Evolutionary conservation across 2,888 invertebrate genomes (phyloP).

Genomic region (Sarcophaga caerulescens): DNA sequence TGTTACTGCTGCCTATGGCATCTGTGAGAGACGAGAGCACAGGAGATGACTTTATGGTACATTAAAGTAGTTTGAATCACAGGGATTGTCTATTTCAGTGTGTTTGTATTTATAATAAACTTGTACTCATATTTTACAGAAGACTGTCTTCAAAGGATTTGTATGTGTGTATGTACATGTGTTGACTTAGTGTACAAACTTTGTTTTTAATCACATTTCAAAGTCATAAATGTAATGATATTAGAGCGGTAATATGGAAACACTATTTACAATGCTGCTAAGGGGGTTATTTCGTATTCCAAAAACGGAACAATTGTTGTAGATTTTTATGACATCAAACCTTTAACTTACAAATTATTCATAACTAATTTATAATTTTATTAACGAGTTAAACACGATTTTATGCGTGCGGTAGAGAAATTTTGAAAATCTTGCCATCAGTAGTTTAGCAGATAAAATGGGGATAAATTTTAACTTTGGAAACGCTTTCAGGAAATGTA

Average conservation of each 20-base stretch:
- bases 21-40: background rate
- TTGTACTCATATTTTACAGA: background rate
- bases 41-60: too few relatives aligned
- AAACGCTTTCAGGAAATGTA: too few relatives aligned
- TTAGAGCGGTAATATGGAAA: background rate
- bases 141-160: conserved; percentile 2
- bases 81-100: too few relatives aligned
- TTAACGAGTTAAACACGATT: background rate
- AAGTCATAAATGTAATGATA: conserved; percentile 3
- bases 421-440: too few relatives aligned
- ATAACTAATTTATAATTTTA: background rate
- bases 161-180: background rate
- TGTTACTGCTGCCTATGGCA: conserved; percentile 12
- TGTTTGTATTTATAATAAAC: conserved; percentile 4
- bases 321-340: background rate
- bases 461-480: too few relatives aligned
- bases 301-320: background rate
- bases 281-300: too few relatives aligned
- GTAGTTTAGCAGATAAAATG: too few relatives aligned
- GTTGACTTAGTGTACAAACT: background rate
- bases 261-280: background rate
- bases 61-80: too few relatives aligned
- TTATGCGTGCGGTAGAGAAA: too few relatives aligned
- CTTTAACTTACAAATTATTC: background rate
- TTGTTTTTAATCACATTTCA: conserved; percentile 14